Percentiles rank a stretch among this genome's conserved stretches.
phyloP scores from a whole-genome alignment of 1,140 invertebrate genomes.

The Aricia agestis region DNA sequence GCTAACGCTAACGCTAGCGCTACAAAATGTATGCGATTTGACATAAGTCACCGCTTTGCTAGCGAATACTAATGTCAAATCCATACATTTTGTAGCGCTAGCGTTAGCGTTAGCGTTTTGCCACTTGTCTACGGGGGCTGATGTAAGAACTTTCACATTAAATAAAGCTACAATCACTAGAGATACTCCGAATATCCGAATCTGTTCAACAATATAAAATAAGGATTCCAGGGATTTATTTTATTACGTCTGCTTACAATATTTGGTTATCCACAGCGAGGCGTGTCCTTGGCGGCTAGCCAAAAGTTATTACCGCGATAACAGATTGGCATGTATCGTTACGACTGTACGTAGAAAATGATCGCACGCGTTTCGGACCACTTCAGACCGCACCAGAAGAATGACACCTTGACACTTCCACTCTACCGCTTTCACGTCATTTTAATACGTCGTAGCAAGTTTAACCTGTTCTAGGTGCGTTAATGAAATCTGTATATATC shows the following conservation, averaged over 20 bases:
- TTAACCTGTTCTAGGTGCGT: not conserved
- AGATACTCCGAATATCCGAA: not conserved
- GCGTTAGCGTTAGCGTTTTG: no score
- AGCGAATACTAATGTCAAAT: no score
- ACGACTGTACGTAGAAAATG: constrained; percentile 19
- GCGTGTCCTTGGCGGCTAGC: constrained; percentile 20
- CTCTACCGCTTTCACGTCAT: not conserved
- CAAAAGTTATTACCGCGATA: constrained; percentile 22
- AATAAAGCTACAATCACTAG: not conserved
- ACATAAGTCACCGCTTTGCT: no score
- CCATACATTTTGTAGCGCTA: no score
- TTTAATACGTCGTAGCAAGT: not conserved
- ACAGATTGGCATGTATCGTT: constrained; percentile 18
- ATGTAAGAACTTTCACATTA: not conserved
- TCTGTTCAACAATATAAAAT: constrained; percentile 9
- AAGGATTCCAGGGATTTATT: constrained; percentile 10
- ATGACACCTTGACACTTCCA: not conserved
- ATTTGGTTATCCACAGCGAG: constrained; percentile 18
- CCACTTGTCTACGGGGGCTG: no score
- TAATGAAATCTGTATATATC: not conserved
- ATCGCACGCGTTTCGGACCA: constrained; percentile 1
- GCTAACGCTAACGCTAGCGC: no score
- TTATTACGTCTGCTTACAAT: constrained; percentile 18
- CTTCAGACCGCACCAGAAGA: not conserved
- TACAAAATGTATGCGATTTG: no score